These are phyloP conservation scores for Chironomus tepperi DNA, from an alignment of 1,140 invertebrate species.

Conservation along the genomic window DNA sequence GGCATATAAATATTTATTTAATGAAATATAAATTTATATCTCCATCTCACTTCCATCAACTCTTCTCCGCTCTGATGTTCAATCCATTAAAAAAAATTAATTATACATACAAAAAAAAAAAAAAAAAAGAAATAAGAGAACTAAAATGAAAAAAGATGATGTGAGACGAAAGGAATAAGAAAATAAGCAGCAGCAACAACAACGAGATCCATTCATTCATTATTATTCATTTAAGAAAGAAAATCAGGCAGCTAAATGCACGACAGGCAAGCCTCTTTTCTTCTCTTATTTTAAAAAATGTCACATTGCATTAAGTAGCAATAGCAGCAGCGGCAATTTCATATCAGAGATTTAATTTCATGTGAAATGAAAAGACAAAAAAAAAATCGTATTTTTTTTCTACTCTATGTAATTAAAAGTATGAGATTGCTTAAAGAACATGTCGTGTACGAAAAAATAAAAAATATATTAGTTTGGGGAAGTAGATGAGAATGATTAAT, in stretches of 20 bases:
- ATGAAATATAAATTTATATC: background rate
- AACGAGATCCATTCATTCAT: too few relatives aligned
- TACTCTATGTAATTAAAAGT: slow-evolving; percentile 1
- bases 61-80: too few relatives aligned
- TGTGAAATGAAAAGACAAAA: slow-evolving; percentile 16
- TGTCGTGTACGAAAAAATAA: too few relatives aligned
- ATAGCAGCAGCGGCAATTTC: background rate
- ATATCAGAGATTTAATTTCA: slow-evolving; percentile 21
- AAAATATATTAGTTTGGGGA: too few relatives aligned
- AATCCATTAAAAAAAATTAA: slow-evolving; percentile 10
- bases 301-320: slow-evolving; percentile 16
- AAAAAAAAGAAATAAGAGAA: too few relatives aligned
- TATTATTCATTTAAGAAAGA: too few relatives aligned
- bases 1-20: slow-evolving; percentile 10
- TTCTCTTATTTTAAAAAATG: background rate
- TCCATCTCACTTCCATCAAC: too few relatives aligned
- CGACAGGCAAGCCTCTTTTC: background rate
- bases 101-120: background rate
- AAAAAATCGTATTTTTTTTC: background rate
- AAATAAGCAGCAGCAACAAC: too few relatives aligned
- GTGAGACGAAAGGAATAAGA: too few relatives aligned
- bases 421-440: background rate
- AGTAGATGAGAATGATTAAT: too few relatives aligned
- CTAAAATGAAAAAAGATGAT: too few relatives aligned
- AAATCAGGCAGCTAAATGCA: too few relatives aligned